A percentile compares a stretch with the other conserved stretches of the same genome.
Evolutionary conservation across 2,113 vertebrate genomes (phyloP).

Genomic region (Nanorana parkeri): DNA sequence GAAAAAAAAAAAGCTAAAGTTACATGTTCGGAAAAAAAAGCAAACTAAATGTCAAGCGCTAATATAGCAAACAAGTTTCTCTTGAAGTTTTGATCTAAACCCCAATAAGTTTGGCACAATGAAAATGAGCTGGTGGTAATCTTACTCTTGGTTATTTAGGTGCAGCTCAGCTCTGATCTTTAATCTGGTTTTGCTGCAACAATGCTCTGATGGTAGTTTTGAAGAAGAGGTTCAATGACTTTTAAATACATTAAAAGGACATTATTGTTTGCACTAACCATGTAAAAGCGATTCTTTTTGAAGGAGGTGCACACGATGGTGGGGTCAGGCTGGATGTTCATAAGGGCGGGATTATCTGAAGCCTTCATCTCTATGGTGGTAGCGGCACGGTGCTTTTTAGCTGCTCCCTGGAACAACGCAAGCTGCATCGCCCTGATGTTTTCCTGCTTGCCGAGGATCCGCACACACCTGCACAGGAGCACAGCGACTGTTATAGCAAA

Average conservation of each 20-base stretch:
- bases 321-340: slow-evolving; percentile 87
- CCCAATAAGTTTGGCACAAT: background rate
- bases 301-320: slow-evolving; percentile 94
- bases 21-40: too few species aligned
- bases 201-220: too few species aligned
- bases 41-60: too few species aligned
- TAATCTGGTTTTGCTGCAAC: background rate
- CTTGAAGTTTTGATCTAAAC: background rate
- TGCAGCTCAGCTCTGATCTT: background rate
- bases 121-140: background rate
- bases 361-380: slow-evolving; percentile 98
- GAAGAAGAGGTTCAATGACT: background rate
- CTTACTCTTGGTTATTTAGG: background rate
- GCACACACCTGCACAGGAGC: slow-evolving; percentile 82
- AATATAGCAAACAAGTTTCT: background rate
- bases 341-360: slow-evolving; percentile 93
- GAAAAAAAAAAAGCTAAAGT: too few species aligned
- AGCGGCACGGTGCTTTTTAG: slow-evolving; percentile 84
- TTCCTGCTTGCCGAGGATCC: slow-evolving; percentile 96
- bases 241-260: background rate
- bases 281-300: slow-evolving; percentile 98
- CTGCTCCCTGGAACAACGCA: slow-evolving; percentile 91
- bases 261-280: slow-evolving; percentile 72
- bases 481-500: background rate
- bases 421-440: slow-evolving; percentile 93